Evolutionary conservation across 2,113 vertebrate species (phyloP).

Genomic region (Xenopus borealis): DNA sequence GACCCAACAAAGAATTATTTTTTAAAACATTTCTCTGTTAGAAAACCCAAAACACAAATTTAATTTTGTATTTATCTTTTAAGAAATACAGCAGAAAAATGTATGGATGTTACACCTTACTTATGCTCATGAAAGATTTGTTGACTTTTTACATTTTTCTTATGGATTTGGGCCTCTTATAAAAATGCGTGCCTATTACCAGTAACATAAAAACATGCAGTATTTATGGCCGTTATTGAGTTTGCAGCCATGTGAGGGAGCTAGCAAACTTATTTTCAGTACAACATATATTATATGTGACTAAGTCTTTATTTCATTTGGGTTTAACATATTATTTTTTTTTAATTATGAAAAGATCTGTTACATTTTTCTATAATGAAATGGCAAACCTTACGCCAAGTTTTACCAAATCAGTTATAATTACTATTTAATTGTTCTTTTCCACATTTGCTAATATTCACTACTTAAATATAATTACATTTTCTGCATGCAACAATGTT

Average conservation of each 20-base stretch:
- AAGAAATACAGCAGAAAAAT: too few relatives aligned
- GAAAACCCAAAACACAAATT: too few relatives aligned
- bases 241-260: slow-evolving; percentile 22
- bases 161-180: neutral
- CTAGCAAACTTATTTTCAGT: slow-evolving; percentile 6
- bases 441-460: neutral
- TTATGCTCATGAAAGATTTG: too few relatives aligned
- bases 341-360: slow-evolving; percentile 26
- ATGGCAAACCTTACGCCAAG: slow-evolving; percentile 4
- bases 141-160: too few relatives aligned
- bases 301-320: slow-evolving; percentile 29
- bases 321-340: slow-evolving; percentile 14
- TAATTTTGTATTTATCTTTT: too few relatives aligned
- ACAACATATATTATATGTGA: neutral
- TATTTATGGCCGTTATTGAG: neutral
- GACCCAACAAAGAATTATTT: too few relatives aligned
- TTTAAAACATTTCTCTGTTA: too few relatives aligned
- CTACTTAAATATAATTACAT: slow-evolving; percentile 22
- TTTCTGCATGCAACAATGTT: neutral
- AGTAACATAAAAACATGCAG: neutral
- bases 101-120: too few relatives aligned
- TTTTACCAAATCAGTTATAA: slow-evolving; percentile 23
- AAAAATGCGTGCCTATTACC: neutral
- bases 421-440: slow-evolving; percentile 31
- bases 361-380: slow-evolving; percentile 18